phyloP scores from a whole-genome alignment of 2,113 vertebrate genomes.

The Chloropsis hardwickii region DNA sequence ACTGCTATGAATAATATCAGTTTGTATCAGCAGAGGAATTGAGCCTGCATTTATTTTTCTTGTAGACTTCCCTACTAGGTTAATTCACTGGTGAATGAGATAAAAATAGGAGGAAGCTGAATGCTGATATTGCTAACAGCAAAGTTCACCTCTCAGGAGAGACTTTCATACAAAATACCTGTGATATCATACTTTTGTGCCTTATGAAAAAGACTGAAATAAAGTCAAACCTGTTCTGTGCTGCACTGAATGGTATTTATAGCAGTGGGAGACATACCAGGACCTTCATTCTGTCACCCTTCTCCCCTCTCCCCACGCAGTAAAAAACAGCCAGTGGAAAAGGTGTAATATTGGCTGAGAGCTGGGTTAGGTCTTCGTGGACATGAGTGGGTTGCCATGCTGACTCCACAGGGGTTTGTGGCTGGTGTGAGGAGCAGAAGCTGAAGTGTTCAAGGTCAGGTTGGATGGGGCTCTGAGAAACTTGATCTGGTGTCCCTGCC shows the following conservation, averaged over 20 bases:
- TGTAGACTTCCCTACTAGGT: not conserved
- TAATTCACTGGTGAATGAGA: not conserved
- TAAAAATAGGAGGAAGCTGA: constrained; percentile 7
- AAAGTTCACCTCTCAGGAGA: not conserved
- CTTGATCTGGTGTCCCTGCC: not conserved
- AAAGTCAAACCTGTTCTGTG: not conserved
- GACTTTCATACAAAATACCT: not conserved
- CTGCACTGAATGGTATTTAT: not conserved
- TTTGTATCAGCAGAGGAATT: not conserved
- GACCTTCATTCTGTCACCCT: not conserved
- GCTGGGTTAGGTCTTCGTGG: not conserved
- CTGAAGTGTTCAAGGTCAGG: not conserved
- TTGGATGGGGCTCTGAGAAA: not conserved
- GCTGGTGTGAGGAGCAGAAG: not conserved
- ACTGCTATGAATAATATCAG: constrained; percentile 5
- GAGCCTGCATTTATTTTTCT: constrained; percentile 36
- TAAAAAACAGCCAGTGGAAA: not conserved
- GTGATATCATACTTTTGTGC: not conserved
- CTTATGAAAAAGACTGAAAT: not conserved
- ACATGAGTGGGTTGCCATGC: not conserved
- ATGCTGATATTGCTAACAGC: not conserved
- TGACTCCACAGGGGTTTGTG: not conserved
- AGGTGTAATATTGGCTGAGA: not conserved
- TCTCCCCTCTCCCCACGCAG: not conserved
- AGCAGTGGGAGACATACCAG: not conserved